A percentile compares a stretch with the other conserved stretches of the same genome.
These are phyloP conservation scores for Lasiurus cinereus DNA, from an alignment of 2,113 vertebrate species.

Conservation along the genomic window DNA sequence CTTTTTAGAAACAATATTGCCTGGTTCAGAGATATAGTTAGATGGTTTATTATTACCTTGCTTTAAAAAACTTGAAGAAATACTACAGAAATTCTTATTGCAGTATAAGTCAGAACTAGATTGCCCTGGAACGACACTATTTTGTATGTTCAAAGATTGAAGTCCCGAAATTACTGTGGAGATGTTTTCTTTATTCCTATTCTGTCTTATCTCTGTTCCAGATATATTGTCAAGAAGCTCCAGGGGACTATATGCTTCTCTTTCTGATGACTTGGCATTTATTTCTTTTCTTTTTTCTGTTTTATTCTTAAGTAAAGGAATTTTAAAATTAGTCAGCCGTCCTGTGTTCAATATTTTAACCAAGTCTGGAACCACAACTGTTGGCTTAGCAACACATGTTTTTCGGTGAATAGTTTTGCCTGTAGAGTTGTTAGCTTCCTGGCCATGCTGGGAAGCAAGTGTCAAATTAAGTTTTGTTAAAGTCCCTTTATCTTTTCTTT, in stretches of 20 bases:
- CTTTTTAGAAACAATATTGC: constrained; percentile 45
- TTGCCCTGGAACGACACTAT: constrained; percentile 9
- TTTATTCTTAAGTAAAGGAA: constrained; percentile 86
- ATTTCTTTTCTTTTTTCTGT: constrained; percentile 66
- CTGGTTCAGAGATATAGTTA: constrained; percentile 51
- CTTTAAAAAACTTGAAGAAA: constrained; percentile 68
- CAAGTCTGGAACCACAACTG: constrained; percentile 74
- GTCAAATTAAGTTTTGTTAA: constrained; percentile 67
- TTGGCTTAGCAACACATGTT: constrained; percentile 64
- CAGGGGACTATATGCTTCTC: constrained; percentile 76
- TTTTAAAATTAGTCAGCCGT: constrained; percentile 86
- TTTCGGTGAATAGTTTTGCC: constrained; percentile 60
- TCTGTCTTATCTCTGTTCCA: constrained; percentile 70
- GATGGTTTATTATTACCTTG: constrained; percentile 52
- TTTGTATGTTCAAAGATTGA: neutral
- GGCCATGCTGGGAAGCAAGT: constrained; percentile 48
- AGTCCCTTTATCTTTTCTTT: constrained; percentile 69
- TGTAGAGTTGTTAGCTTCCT: constrained; percentile 52
- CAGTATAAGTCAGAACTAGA: neutral
- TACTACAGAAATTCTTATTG: constrained; percentile 53
- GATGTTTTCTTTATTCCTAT: constrained; percentile 60
- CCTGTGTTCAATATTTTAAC: constrained; percentile 75
- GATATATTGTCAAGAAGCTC: constrained; percentile 74
- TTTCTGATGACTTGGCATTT: constrained; percentile 74
- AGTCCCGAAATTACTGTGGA: constrained; percentile 58